phyloP scores from a whole-genome alignment of 2,797 vertebrate species.

The Simalia tracyae region DNA sequence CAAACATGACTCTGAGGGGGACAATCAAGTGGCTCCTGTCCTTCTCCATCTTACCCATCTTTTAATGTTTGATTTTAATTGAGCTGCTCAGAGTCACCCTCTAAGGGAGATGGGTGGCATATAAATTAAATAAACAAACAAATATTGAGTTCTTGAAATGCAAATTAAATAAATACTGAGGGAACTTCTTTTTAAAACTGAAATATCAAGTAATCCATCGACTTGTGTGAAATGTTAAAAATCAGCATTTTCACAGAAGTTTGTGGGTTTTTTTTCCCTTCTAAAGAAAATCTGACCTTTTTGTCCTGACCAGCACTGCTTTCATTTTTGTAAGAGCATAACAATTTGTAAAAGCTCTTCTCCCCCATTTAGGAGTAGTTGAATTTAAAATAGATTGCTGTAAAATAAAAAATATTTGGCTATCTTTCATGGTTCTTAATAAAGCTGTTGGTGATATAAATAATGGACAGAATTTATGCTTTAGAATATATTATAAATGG shows the following conservation, averaged over 20 bases:
- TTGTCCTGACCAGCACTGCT: not conserved
- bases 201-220: slow-evolving; percentile 19
- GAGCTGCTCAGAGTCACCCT: no score
- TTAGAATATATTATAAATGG: slow-evolving; percentile 16
- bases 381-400: not conserved
- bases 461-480: slow-evolving; percentile 7
- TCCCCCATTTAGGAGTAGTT: not conserved
- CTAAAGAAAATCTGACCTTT: not conserved
- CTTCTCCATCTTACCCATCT: no score
- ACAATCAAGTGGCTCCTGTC: no score
- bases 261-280: not conserved
- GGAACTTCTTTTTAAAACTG: slow-evolving; percentile 35
- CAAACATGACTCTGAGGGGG: no score
- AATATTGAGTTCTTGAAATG: slow-evolving; percentile 3
- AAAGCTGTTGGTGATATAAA: not conserved
- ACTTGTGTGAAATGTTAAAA: slow-evolving; percentile 17
- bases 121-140: no score
- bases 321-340: not conserved
- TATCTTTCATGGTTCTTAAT: slow-evolving; percentile 19
- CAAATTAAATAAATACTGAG: slow-evolving; percentile 46
- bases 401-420: slow-evolving; percentile 6
- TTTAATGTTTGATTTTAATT: no score
- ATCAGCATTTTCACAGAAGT: not conserved
- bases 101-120: no score
- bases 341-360: slow-evolving; percentile 8